Percentiles rank a stretch among this genome's conserved stretches.
Conservation (phyloP, 1,140 invertebrate genomes). For the Lordiphosa collinella region DNA sequence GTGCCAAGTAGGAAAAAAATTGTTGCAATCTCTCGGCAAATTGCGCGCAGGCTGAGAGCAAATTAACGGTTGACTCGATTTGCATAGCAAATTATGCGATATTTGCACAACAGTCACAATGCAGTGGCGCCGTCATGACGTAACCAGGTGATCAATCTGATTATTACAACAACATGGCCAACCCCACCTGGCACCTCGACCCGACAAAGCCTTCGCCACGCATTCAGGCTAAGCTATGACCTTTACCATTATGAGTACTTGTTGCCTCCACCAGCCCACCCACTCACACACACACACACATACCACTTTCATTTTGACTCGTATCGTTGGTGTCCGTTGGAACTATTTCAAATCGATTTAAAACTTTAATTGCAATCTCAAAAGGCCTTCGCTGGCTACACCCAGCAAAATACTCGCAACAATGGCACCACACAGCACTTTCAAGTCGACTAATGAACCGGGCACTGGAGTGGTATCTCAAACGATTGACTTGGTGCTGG, state of each 20-base stretch:
- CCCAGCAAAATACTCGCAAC: slow-evolving; percentile 58
- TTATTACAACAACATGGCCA: slow-evolving; percentile 12
- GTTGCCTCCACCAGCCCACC: neutral
- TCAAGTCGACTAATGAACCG: slow-evolving; percentile 69
- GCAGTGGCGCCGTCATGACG: slow-evolving; percentile 34
- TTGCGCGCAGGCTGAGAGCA: slow-evolving; percentile 48
- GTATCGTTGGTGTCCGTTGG: slow-evolving; percentile 13
- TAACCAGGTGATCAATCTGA: slow-evolving; percentile 19
- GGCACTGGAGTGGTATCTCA: slow-evolving; percentile 41
- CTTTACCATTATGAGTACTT: slow-evolving; percentile 35
- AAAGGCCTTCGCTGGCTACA: slow-evolving; percentile 73
- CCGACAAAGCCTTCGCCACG: slow-evolving; percentile 32
- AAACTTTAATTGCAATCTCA: slow-evolving; percentile 50
- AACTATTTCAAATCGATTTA: slow-evolving; percentile 66
- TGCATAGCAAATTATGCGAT: slow-evolving; percentile 78
- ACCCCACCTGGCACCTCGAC: slow-evolving; percentile 5
- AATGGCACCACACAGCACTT: slow-evolving; percentile 61
- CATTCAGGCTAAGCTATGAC: slow-evolving; percentile 46
- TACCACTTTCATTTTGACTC: slow-evolving; percentile 67
- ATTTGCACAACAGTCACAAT: slow-evolving; percentile 55
- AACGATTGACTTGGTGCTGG: slow-evolving; percentile 8
- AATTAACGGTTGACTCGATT: slow-evolving; percentile 71
- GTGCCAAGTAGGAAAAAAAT: slow-evolving; percentile 57
- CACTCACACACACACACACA: slow-evolving; percentile 31
- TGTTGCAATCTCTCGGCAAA: slow-evolving; percentile 46